Conservation (phyloP, 2,797 vertebrate species). For the Loriculus beryllinus region DNA sequence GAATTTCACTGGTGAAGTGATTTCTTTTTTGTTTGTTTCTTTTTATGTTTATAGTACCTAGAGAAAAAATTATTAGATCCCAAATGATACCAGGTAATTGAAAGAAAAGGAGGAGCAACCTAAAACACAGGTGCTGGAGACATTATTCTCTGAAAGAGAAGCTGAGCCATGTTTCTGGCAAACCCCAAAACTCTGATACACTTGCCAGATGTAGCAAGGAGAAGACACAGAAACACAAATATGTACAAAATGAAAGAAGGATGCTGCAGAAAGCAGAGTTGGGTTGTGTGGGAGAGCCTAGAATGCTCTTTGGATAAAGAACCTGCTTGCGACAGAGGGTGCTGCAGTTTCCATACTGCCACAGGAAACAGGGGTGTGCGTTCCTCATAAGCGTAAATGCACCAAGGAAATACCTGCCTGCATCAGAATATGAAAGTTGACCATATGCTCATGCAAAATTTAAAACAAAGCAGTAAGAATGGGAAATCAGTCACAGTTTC, state of each 20-base stretch:
- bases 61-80: neutral
- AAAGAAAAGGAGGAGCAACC: neutral
- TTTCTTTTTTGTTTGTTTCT: neutral
- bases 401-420: neutral
- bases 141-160: neutral
- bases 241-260: neutral
- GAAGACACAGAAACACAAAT: neutral
- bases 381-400: neutral
- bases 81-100: neutral
- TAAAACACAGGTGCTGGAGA: neutral
- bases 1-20: neutral
- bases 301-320: neutral
- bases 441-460: neutral
- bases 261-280: neutral
- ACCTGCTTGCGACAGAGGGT: neutral
- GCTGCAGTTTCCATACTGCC: neutral
- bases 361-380: fast-evolving
- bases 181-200: neutral
- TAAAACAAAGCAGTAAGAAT: neutral
- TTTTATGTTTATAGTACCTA: neutral
- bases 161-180: neutral
- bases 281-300: neutral
- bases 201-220: neutral
- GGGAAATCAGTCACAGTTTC: neutral
- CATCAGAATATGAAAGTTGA: neutral